These are phyloP conservation scores for Amphimallon solstitiale DNA, from an alignment of 2,888 invertebrate genomes.

Conservation along the genomic window DNA sequence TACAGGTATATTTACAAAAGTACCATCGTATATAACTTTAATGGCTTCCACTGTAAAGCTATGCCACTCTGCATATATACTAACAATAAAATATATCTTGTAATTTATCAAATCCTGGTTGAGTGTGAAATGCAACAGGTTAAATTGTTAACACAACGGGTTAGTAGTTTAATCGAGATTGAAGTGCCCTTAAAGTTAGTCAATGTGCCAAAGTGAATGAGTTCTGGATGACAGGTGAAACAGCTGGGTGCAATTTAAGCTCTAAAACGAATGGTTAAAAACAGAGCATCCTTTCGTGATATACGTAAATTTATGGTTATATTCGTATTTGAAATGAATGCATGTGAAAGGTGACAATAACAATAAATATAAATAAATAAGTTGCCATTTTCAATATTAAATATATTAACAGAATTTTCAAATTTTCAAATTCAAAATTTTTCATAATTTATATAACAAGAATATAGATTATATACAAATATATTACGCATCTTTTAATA, in stretches of 20 bases:
- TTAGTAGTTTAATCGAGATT: conserved; percentile 20
- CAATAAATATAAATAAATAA: neutral
- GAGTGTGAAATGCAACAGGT: conserved; percentile 30
- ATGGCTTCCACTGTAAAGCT: conserved; percentile 37
- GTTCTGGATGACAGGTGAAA: conserved; percentile 27
- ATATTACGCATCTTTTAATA: no score
- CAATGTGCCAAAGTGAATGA: conserved; percentile 30
- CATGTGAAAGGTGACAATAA: neutral
- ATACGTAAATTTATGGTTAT: neutral
- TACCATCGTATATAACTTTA: conserved; percentile 33
- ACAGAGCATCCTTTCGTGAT: conserved; percentile 21
- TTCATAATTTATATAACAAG: no score
- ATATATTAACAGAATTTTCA: neutral
- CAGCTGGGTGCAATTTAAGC: conserved; percentile 31
- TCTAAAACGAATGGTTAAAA: conserved; percentile 21
- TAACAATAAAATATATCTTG: conserved; percentile 27
- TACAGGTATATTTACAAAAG: conserved; percentile 25
- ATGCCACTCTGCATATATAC: conserved; percentile 39
- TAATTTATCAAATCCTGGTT: conserved; percentile 32
- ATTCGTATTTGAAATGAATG: neutral
- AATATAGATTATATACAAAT: no score
- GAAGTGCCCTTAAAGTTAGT: conserved; percentile 33
- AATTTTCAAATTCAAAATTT: no score
- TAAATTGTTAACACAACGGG: conserved; percentile 27
- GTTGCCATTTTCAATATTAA: conserved; percentile 27